Evolutionary conservation across 2,797 vertebrate species (phyloP).

Genomic region (Balearica regulorum): DNA sequence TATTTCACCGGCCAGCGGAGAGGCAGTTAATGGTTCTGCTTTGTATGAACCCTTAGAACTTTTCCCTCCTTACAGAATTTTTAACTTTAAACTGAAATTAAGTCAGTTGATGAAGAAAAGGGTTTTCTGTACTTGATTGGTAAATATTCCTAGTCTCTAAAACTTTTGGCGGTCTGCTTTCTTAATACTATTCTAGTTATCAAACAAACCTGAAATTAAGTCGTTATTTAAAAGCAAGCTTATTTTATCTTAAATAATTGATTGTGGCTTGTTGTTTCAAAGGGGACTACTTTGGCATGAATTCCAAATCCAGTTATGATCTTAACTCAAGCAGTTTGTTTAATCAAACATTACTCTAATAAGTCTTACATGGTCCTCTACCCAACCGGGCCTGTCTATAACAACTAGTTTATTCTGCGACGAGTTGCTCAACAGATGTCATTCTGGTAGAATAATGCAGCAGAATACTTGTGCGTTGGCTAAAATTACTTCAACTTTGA

Average conservation of each 20-base stretch:
- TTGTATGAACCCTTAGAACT: neutral
- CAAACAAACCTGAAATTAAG: neutral
- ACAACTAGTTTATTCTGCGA: slow-evolving; percentile 90
- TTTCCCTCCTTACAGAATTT: neutral
- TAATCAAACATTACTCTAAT: slow-evolving; percentile 74
- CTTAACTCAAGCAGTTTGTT: slow-evolving; percentile 71
- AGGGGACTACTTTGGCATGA: slow-evolving; percentile 47
- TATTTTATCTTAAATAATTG: slow-evolving; percentile 60
- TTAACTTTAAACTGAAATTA: slow-evolving; percentile 8
- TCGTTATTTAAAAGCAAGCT: slow-evolving; percentile 26
- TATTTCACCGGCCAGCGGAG: neutral
- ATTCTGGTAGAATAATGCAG: slow-evolving; percentile 86
- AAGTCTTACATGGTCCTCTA: slow-evolving; percentile 71
- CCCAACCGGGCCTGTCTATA: slow-evolving; percentile 71
- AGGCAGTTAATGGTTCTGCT: neutral
- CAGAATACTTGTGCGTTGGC: slow-evolving; percentile 83
- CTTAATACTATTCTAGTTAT: neutral
- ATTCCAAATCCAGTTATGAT: slow-evolving; percentile 69
- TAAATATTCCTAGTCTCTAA: neutral
- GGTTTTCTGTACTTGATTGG: neutral
- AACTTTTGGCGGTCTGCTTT: neutral
- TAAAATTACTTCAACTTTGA: slow-evolving; percentile 91
- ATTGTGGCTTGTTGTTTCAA: slow-evolving; percentile 55
- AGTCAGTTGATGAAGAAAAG: neutral
- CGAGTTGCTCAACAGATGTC: slow-evolving; percentile 87